A percentile compares a stretch with the other conserved stretches of the same genome.
These are phyloP conservation scores for Sclerodermus sp. DNA, from an alignment of 2,888 invertebrate genomes.

Conservation along the genomic window DNA sequence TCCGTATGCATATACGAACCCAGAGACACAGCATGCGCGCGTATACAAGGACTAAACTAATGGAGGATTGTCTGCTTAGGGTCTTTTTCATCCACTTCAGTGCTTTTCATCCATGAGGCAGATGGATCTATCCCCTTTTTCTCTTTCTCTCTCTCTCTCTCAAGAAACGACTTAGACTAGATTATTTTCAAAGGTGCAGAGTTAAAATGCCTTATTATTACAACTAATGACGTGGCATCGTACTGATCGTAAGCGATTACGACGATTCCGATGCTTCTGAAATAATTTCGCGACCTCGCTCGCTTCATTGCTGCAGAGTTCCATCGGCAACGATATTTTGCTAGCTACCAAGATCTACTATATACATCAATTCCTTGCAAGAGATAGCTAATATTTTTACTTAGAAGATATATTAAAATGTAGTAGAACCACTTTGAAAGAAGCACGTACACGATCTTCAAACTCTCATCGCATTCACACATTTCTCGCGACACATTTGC, in stretches of 20 bases:
- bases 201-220: too few relatives aligned
- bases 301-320: constrained; percentile 27
- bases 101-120: too few relatives aligned
- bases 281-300: too few relatives aligned
- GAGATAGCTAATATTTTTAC: constrained; percentile 33
- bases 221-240: too few relatives aligned
- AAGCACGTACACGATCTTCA: constrained; percentile 11
- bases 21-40: constrained; percentile 30
- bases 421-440: constrained; percentile 16
- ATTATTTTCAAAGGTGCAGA: too few relatives aligned
- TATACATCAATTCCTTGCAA: constrained; percentile 52
- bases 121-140: too few relatives aligned
- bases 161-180: too few relatives aligned
- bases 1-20: constrained; percentile 34
- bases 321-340: constrained; percentile 33
- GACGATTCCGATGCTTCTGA: too few relatives aligned
- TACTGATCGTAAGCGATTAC: too few relatives aligned
- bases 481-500: too few relatives aligned
- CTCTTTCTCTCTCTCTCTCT: too few relatives aligned
- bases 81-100: constrained; percentile 37
- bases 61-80: constrained; percentile 46
- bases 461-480: constrained; percentile 12
- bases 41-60: constrained; percentile 39
- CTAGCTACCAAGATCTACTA: constrained; percentile 38
- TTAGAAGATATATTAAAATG: constrained; percentile 28